Evolutionary conservation across 35 echinoderm and acorn worm genomes (phyloP).

Genomic region (Apostichopus californicus): DNA sequence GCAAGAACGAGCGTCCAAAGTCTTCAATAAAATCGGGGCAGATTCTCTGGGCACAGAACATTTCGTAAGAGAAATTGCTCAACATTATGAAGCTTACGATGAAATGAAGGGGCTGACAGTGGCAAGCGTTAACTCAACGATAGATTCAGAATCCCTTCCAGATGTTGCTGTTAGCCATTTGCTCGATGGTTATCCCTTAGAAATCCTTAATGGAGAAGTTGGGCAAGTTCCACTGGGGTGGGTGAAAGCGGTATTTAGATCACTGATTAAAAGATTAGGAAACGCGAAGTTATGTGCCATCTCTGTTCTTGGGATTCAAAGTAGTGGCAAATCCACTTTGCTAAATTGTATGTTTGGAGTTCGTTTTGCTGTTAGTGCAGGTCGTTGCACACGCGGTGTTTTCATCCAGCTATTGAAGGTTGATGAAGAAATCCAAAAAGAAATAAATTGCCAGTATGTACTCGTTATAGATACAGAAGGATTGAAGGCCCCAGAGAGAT

Average conservation of each 20-base stretch:
- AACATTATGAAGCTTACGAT: conserved; percentile 17
- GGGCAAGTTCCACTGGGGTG: conserved; percentile 29
- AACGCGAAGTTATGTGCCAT: conserved; percentile 6
- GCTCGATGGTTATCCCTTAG: conserved; percentile 46
- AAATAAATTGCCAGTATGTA: conserved; percentile 1
- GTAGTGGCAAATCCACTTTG: conserved; percentile 54
- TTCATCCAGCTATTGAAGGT: conserved; percentile 40
- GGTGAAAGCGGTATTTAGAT: not conserved
- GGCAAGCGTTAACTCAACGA: not conserved
- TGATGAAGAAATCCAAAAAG: not conserved
- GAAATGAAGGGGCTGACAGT: not conserved
- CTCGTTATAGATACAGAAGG: conserved; percentile 54
- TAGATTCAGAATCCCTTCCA: not conserved
- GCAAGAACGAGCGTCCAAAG: not conserved
- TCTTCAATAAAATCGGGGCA: not conserved
- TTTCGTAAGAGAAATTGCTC: conserved; percentile 46
- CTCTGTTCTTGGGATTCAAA: conserved; percentile 50
- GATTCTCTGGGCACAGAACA: conserved; percentile 45
- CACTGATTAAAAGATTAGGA: not conserved
- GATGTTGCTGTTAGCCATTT: conserved; percentile 28
- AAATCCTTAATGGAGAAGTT: conserved; percentile 38
- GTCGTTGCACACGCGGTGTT: conserved; percentile 36
- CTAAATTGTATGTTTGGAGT: conserved; percentile 51
- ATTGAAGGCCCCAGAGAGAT: conserved; percentile 24
- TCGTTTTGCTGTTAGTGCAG: conserved; percentile 37